Conservation (phyloP, 2,888 invertebrate genomes). For the Pimpla rufipes region DNA sequence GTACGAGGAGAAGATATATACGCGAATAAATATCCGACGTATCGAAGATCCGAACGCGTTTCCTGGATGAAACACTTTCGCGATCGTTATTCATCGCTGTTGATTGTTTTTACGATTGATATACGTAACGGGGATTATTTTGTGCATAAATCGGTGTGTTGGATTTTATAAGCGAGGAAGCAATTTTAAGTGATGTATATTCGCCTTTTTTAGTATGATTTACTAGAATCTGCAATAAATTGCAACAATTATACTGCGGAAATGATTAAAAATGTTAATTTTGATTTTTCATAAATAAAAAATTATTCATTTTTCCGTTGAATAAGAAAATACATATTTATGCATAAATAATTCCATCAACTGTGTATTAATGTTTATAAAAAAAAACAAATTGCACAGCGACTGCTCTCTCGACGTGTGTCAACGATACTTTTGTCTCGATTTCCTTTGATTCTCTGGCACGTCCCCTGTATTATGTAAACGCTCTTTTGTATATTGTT, state of each 20-base stretch:
- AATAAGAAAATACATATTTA: background rate
- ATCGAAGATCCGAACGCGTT: slow-evolving; percentile 60
- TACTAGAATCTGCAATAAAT: too few species aligned
- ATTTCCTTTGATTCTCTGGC: slow-evolving; percentile 9
- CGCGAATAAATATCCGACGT: background rate
- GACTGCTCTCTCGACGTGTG: slow-evolving; percentile 2
- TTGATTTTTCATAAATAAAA: too few species aligned
- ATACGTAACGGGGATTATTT: background rate
- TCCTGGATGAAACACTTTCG: slow-evolving; percentile 60
- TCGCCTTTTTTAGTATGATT: too few species aligned
- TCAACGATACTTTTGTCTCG: slow-evolving; percentile 9
- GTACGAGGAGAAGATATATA: slow-evolving; percentile 2
- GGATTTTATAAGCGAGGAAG: background rate
- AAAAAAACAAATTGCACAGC: background rate
- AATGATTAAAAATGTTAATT: too few species aligned
- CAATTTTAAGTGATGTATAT: background rate
- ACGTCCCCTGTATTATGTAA: slow-evolving; percentile 13
- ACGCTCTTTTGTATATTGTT: slow-evolving; percentile 29
- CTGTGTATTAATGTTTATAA: background rate
- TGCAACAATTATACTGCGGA: too few species aligned
- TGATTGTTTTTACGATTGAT: slow-evolving; percentile 1
- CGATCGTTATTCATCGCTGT: slow-evolving; percentile 36
- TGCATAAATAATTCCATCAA: background rate
- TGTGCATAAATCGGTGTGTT: background rate
- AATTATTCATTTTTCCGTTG: too few species aligned